Evolutionary conservation across 2,888 invertebrate species (phyloP), one percentile per base, ranked within the genome.

Genomic region (Spodoptera picta): DNA sequence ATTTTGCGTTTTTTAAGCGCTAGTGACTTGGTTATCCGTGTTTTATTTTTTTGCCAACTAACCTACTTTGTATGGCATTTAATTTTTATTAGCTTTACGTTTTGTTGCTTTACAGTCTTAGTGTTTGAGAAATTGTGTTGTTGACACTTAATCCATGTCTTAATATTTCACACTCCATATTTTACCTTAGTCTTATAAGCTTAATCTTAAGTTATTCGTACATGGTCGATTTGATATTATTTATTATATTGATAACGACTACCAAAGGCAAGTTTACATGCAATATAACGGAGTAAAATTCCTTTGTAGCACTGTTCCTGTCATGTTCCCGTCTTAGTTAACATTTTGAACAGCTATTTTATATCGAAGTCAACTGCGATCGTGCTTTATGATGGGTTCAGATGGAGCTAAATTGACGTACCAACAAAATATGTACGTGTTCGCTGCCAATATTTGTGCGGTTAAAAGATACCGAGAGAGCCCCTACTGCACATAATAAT

Each of bases 221-320:
- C 76, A 77, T 81, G 75, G 77, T 62, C 76, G 73, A 76, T 81
- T 82, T 77, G 68, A 75, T 78, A 77, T 83, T 83, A 84, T 86
- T 85, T 86, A 86, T 83, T 76, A 74, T 71, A 71, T 73, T 77
- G 84, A 82, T 86, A 86, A 82, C 79, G 69, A 78, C 79, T 70
- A 79, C 81, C 80, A 83, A 73, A 61, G 69, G 81, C 76, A 77
- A 84, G 70, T 78, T 79, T 86, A 89, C 88, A 86, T 78, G 85
- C 81, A 73, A 82, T 81, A 75, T 87, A 90, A 89, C 90, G 88
- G 90, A 85, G 88, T 88, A 84, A 89, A 88, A 90, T 87, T 86
- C 84, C 87, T 82, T 68, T 73, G 74, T 82, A 84, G 79, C 85
- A 82, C 77, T 90, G 92, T 90, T 84, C 80, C 84, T 88, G 91